phyloP scores from a whole-genome alignment of 1,140 invertebrate genomes.

The Cherax destructor region DNA sequence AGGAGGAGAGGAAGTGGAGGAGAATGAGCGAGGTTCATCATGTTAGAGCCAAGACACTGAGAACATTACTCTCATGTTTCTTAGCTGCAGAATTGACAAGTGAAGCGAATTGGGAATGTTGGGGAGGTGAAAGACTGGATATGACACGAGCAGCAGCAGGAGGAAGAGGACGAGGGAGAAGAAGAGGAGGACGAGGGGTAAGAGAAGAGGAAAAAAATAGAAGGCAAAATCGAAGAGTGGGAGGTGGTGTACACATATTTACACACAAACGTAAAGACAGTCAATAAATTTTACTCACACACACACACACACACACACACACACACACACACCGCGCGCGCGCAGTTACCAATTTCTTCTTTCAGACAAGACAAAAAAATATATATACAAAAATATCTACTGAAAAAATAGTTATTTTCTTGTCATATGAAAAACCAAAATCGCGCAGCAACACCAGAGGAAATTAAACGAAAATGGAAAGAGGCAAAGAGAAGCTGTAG shows the following conservation, averaged over 20 bases:
- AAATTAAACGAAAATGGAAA: background rate
- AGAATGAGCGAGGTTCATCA: background rate
- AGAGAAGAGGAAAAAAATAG: background rate
- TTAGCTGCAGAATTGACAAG: conserved; percentile 19
- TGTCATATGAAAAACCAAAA: no score
- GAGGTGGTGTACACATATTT: no score
- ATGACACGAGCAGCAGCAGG: conserved; percentile 3
- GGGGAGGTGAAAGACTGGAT: background rate
- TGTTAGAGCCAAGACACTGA: background rate
- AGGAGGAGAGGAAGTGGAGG: background rate
- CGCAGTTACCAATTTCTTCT: no score
- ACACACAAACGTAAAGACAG: no score
- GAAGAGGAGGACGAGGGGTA: background rate
- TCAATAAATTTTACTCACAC: no score
- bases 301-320: no score
- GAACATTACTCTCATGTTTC: background rate
- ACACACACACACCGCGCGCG: no score
- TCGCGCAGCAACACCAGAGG: no score
- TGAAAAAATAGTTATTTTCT: no score
- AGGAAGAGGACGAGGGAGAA: background rate
- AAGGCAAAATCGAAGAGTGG: no score
- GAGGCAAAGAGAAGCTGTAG: background rate
- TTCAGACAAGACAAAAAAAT: no score
- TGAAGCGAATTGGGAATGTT: conserved; percentile 26
- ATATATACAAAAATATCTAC: no score